phyloP scores from a whole-genome alignment of 2,888 invertebrate species.

The Melanargia galathea region DNA sequence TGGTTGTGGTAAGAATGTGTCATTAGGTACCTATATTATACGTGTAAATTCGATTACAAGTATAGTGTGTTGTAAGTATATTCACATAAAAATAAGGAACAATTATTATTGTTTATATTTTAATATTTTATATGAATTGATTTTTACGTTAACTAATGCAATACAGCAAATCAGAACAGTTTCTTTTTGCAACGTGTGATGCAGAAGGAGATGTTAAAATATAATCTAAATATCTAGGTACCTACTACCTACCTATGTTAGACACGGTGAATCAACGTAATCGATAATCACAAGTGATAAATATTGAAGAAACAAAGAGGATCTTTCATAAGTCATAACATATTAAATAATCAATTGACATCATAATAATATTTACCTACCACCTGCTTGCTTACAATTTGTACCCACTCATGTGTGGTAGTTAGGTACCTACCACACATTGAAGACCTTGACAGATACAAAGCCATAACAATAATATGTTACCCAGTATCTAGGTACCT shows the following conservation, averaged over 20 bases:
- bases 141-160: neutral
- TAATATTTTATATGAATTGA: neutral
- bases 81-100: neutral
- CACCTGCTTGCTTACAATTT: conserved; percentile 3
- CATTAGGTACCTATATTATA: neutral
- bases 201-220: too few relatives aligned
- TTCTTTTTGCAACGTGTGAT: too few relatives aligned
- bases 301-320: neutral
- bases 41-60: neutral
- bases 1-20: neutral
- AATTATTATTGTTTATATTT: neutral
- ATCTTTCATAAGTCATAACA: neutral
- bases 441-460: conserved; percentile 19
- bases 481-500: neutral
- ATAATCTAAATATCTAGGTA: too few relatives aligned
- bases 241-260: neutral
- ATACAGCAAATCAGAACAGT: neutral
- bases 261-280: neutral
- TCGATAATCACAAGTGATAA: neutral
- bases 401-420: too few relatives aligned
- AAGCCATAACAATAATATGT: neutral
- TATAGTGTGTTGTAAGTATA: neutral
- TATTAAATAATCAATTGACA: conserved; percentile 7
- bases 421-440: conserved; percentile 7
- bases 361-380: conserved; percentile 5